These are phyloP conservation scores for Machaerirhynchus nigripectus DNA, from an alignment of 2,113 vertebrate species.

Conservation along the genomic window DNA sequence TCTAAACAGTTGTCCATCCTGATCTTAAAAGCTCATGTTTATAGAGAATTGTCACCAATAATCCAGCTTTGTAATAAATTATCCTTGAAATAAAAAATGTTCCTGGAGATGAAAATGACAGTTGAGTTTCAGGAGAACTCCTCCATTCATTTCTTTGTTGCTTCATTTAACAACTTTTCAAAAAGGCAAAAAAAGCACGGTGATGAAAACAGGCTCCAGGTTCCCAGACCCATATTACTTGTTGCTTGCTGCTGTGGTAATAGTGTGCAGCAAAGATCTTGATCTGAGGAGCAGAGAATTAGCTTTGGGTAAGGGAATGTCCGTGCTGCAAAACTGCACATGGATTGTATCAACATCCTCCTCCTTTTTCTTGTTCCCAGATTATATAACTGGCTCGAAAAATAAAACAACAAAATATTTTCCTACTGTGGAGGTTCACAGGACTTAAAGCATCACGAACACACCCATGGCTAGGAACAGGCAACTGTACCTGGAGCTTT, in stretches of 20 bases:
- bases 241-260: neutral
- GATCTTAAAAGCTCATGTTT: constrained; percentile 68
- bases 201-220: neutral
- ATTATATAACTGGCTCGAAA: neutral
- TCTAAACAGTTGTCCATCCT: constrained; percentile 78
- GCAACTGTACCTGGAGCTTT: neutral
- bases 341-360: neutral
- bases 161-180: neutral
- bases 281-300: neutral
- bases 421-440: neutral
- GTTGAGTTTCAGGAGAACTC: neutral
- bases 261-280: neutral
- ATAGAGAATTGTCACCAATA: constrained; percentile 67
- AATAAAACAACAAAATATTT: neutral
- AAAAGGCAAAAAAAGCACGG: neutral
- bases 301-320: neutral
- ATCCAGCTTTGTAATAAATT: constrained; percentile 48
- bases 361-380: neutral
- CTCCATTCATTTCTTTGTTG: neutral
- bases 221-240: neutral
- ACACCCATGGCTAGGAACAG: neutral
- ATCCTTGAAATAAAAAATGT: constrained; percentile 48
- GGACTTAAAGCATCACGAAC: neutral
- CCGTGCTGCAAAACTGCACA: neutral
- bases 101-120: neutral